Base-by-base conservation (phyloP, 2,888 invertebrate genomes). In the Melanotus villosus region DNA sequence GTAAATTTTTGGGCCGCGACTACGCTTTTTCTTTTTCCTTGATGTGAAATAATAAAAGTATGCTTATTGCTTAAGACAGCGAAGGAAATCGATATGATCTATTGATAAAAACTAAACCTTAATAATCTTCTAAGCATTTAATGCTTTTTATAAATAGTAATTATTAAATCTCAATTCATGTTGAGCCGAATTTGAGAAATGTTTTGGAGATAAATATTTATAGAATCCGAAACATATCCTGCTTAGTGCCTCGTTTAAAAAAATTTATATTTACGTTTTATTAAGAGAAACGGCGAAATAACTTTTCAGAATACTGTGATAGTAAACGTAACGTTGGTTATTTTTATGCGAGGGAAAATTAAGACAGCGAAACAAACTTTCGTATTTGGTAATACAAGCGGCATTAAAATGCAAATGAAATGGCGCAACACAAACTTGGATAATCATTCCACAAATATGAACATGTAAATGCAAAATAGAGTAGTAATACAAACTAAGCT, bases 391-490 rank as follows among this genome's bases (percentile, higher is more conserved):
- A 52, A 54, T 43, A 63, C 41, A 52, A 54, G 63, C 9, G 50
- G 54, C 23, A 64, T 64, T 54, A 56, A 64, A 54, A 64, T 64
- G 64, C 64, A 64, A 64, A 64, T 56, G 54, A 43, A 54, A 43
- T 56, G 43, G 41, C 56, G 54, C 30, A 64, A 38, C 56, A 54
- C 43, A 52, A 64, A 64, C 54, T 64, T 64, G 43, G 34, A 41
- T 54, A 54, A 64, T 54, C 38, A 64, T 54, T 62, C 41, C 57
- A 65, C 57, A 65, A 65, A 65, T 65, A 57, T 65, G 65, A 65
- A 57, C 65, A 58, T 57, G 65, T 57, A 57, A 65, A 65, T 65
- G 45, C 57, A 57, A 64, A 64, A 64, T 56, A 52, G 64, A 56
- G 54, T 56, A 64, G 56, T 64, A 56, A 56, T 32, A 56, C 56